phyloP scores from a whole-genome alignment of 2,113 vertebrate species.

The Fukomys damarensis region DNA sequence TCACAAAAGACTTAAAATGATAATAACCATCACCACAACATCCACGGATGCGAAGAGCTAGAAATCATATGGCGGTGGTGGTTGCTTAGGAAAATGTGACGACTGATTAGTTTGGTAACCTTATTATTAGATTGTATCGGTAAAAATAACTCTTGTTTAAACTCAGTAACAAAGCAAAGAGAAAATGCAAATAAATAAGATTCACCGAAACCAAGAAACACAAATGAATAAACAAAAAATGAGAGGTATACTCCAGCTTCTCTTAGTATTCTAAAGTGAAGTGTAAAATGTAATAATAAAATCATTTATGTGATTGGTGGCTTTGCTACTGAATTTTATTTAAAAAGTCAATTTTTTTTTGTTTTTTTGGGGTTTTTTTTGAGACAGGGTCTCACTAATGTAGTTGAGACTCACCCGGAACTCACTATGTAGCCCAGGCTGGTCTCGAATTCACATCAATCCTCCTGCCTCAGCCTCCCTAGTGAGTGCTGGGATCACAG shows the following conservation, averaged over 20 bases:
- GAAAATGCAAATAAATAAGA: background rate
- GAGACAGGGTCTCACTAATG: no score
- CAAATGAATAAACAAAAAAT: background rate
- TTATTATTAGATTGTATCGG: conserved; percentile 42
- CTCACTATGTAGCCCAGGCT: no score
- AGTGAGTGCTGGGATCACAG: no score
- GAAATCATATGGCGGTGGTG: background rate
- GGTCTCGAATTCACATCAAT: no score
- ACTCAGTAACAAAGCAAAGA: background rate
- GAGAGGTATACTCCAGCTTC: background rate
- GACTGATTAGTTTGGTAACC: background rate
- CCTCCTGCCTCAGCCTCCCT: no score
- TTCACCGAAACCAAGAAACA: background rate
- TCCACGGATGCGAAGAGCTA: background rate
- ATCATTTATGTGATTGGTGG: background rate
- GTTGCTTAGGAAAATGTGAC: conserved; percentile 62
- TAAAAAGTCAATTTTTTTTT: background rate
- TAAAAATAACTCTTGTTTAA: conserved; percentile 59
- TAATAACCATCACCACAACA: background rate
- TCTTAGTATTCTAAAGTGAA: background rate
- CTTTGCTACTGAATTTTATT: background rate
- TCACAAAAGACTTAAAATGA: conserved; percentile 45
- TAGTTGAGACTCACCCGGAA: no score
- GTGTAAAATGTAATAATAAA: background rate
- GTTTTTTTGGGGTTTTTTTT: no score